A percentile compares a stretch with the other conserved stretches of the same genome.
Conservation (phyloP, 2,113 vertebrate species). For the Canis aureus region DNA sequence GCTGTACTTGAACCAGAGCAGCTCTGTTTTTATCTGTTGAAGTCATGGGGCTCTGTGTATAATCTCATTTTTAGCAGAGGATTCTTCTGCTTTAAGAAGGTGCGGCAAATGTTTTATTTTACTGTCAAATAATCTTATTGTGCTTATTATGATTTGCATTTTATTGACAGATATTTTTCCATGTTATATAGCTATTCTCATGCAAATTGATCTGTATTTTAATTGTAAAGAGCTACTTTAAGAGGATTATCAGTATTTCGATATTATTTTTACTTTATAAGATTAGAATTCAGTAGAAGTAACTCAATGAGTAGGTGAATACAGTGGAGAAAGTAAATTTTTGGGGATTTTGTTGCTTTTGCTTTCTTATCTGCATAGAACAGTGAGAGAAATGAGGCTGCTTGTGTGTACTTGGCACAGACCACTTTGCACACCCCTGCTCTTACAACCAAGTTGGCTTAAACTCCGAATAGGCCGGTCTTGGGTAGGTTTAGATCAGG, state of each 20-base stretch:
- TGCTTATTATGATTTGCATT: not conserved
- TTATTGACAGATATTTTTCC: not conserved
- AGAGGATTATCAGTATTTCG: not conserved
- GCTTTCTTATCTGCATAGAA: not conserved
- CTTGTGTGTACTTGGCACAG: not conserved
- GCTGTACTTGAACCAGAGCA: not conserved
- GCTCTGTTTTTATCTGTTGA: not conserved
- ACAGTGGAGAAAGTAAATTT: not conserved
- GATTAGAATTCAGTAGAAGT: not conserved
- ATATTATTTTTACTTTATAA: not conserved
- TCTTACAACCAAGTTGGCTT: not conserved
- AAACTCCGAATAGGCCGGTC: not conserved
- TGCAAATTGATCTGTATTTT: not conserved
- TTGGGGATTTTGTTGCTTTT: not conserved
- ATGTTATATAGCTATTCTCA: not conserved
- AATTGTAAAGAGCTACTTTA: not conserved
- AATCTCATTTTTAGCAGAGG: not conserved
- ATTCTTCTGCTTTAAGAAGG: not conserved
- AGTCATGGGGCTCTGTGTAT: not conserved
- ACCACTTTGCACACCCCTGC: not conserved
- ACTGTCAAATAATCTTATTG: not conserved
- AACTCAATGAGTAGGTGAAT: not conserved
- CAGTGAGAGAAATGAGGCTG: not conserved
- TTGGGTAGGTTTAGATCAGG: not conserved
- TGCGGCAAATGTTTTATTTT: not conserved